Evolutionary conservation across 2,113 vertebrate genomes (phyloP), one percentile per base, ranked within the genome.

Genomic region (Morone saxatilis): DNA sequence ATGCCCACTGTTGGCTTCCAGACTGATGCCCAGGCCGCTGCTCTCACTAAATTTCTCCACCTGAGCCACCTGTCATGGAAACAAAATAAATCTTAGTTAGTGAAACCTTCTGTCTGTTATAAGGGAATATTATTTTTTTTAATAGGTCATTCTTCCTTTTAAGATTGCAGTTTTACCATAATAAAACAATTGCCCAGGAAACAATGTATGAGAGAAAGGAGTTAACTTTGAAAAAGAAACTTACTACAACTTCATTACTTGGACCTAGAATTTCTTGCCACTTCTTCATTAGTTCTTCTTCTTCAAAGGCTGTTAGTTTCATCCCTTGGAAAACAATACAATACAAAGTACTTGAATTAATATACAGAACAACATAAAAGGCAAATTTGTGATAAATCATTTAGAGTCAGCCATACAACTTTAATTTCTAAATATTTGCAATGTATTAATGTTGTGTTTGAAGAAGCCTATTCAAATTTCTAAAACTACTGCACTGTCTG

Each of bases 21-120:
- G 95, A 87, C 97, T 99, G 94, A 99, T 98, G 20, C 98, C 98
- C 81, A 99, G 81, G 1, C 98, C 98, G 17, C 97, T 99, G 94
- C 89, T 98, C 94, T 98, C 97, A 1, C 95, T 99, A 54, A 96
- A 98, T 91, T 99, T 99, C 94, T 95, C 97, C 91, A 99, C 97
- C 47, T 96, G 95, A 79, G 97, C 96, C 85, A 99, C 97, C 98
- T 99, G 79, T 1, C 47, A 63, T 1, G 6, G 7, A 48, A 74
- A 71, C 19, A 67, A 16, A 67, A 60, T 16, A n/a, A 41, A 45
- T 20, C 38, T 7, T 50, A 36, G 47, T 43, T 4, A 31, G 12
- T 69, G 8, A 45, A 57, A 38, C 11, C 1, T 25, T 22, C 16
- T 47, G 7, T 17, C n/a, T 47, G 6, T n/a, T 12, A 43, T 13